Percentiles rank a stretch among this genome's conserved stretches.
These are phyloP conservation scores for Sapayoa aenigma DNA, from an alignment of 2,113 vertebrate genomes.

Conservation along the genomic window DNA sequence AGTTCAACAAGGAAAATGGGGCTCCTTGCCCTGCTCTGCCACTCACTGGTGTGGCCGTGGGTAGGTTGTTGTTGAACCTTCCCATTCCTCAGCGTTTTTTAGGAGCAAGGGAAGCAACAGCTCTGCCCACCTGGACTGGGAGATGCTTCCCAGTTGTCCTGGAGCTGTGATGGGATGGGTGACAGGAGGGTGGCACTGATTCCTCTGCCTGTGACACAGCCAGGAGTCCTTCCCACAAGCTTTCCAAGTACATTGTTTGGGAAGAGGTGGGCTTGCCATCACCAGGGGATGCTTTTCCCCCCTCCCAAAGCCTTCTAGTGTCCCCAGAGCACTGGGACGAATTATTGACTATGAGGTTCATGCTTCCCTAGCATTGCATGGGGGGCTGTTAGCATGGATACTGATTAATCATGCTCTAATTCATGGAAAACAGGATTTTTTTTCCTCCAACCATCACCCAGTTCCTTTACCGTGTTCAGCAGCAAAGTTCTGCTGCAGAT, in stretches of 20 bases:
- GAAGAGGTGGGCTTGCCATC: background rate
- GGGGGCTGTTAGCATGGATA: background rate
- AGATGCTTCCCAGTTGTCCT: background rate
- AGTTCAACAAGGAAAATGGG: rapidly evolving
- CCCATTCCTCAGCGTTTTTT: background rate
- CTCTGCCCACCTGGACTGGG: background rate
- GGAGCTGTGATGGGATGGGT: background rate
- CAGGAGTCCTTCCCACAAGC: background rate
- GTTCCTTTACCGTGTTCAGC: background rate
- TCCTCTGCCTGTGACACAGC: background rate
- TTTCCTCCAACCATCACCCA: background rate
- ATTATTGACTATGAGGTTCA: background rate
- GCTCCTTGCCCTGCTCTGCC: background rate
- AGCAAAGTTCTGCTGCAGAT: background rate
- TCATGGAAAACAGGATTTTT: background rate
- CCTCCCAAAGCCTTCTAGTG: background rate
- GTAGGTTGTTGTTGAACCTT: background rate
- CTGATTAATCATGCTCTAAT: slow-evolving; percentile 44
- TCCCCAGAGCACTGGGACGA: background rate
- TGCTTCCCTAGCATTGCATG: background rate
- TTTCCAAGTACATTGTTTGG: background rate
- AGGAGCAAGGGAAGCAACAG: rapidly evolving
- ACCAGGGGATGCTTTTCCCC: background rate
- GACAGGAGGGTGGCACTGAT: background rate
- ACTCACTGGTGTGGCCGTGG: rapidly evolving